A percentile compares a stretch with the other conserved stretches of the same genome.
Evolutionary conservation across 1,140 invertebrate species (phyloP).

Genomic region (Bombus polaris): DNA sequence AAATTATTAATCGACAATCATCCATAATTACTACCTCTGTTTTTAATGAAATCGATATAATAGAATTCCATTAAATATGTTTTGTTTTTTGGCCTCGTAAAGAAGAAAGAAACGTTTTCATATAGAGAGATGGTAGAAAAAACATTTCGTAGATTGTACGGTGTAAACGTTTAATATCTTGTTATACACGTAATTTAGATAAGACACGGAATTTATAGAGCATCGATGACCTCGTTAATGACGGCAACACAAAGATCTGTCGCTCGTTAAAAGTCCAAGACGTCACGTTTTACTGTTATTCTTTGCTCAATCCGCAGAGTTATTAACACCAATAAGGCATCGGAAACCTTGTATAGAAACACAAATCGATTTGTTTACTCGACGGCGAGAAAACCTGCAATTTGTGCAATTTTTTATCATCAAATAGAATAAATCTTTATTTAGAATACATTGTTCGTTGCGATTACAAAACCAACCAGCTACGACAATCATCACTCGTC

Average conservation of each 20-base stretch:
- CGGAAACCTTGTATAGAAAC: background rate
- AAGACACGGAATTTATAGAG: background rate
- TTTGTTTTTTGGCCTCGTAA: background rate
- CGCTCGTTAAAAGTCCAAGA: background rate
- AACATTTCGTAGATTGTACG: background rate
- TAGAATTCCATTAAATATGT: background rate
- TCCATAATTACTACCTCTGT: background rate
- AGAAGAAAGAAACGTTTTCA: background rate
- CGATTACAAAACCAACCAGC: slow-evolving; percentile 19
- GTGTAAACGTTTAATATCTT: background rate
- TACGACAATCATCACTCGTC: slow-evolving; percentile 11
- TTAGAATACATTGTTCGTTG: background rate
- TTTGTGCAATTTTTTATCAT: background rate
- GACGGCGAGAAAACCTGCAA: slow-evolving; percentile 3
- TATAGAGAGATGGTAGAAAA: background rate
- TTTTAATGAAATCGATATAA: background rate
- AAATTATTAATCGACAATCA: slow-evolving; percentile 33
- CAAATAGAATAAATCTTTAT: background rate
- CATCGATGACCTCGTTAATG: slow-evolving; percentile 3
- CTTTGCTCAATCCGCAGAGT: no score
- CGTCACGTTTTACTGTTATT: background rate
- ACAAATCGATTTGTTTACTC: slow-evolving; percentile 11
- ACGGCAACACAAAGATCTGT: background rate
- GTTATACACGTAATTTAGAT: slow-evolving; percentile 20
- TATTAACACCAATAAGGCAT: slow-evolving; percentile 5